A percentile compares a stretch with the other conserved stretches of the same genome.
These are phyloP conservation scores for Mugil cephalus DNA, from an alignment of 2,113 vertebrate genomes.

Conservation along the genomic window DNA sequence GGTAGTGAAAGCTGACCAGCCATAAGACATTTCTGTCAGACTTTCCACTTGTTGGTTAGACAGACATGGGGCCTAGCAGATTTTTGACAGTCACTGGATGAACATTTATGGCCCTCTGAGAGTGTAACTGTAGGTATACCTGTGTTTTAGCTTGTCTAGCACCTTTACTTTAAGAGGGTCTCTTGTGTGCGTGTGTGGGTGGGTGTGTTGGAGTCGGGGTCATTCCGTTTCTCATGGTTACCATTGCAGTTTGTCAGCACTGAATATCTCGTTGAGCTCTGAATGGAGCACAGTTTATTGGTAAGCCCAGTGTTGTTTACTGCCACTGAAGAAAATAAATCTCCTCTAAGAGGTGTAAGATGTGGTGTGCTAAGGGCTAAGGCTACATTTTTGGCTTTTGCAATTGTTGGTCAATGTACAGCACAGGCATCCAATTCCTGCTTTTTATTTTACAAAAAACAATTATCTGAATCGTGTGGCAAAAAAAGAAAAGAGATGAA, in stretches of 20 bases:
- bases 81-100: constrained; percentile 19
- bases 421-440: too few species aligned
- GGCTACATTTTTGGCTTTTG: too few species aligned
- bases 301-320: background rate
- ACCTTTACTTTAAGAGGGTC: background rate
- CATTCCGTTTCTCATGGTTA: background rate
- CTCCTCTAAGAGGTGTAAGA: background rate
- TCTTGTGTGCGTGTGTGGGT: background rate
- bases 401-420: too few species aligned
- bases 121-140: background rate
- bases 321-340: background rate
- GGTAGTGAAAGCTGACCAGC: constrained; percentile 17
- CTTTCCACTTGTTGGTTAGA: background rate
- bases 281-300: background rate
- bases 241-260: background rate
- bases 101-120: background rate
- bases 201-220: background rate
- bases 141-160: constrained; percentile 2
- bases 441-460: too few species aligned
- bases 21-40: constrained; percentile 7
- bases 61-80: background rate
- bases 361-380: too few species aligned
- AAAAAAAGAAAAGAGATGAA: too few species aligned
- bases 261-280: background rate
- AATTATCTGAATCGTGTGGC: too few species aligned